Evolutionary conservation across 2,888 invertebrate species (phyloP).

Genomic region (Callimorpha dominula): DNA sequence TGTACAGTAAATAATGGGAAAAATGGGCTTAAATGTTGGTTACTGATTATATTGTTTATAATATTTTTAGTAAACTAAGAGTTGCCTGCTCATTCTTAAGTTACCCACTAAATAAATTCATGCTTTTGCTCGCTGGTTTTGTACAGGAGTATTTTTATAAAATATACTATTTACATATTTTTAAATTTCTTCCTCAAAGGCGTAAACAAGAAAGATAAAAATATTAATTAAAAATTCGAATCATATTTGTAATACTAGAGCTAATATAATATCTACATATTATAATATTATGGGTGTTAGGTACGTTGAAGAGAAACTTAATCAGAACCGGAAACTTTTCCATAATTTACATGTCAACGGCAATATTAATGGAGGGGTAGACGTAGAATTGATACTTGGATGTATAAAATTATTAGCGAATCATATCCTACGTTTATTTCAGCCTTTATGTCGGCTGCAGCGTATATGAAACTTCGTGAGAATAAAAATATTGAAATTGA

Average conservation of each 20-base stretch:
- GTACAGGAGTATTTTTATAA: neutral
- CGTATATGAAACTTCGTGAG: constrained; percentile 82
- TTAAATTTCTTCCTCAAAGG: neutral
- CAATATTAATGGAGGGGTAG: neutral
- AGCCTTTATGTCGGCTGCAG: constrained; percentile 88
- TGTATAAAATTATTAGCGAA: neutral
- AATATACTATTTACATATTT: neutral
- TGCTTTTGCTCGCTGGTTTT: neutral
- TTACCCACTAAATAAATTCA: too few species aligned
- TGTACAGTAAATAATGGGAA: neutral
- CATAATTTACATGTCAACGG: neutral
- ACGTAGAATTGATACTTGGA: neutral
- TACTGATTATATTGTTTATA: neutral
- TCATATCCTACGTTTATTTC: neutral
- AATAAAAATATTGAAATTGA: constrained; percentile 74
- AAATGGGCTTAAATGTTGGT: neutral
- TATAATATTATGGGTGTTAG: too few species aligned
- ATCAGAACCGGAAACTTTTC: neutral
- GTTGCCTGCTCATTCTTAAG: neutral
- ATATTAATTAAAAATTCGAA: neutral
- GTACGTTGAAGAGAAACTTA: too few species aligned
- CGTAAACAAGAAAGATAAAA: neutral
- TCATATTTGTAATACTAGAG: too few species aligned
- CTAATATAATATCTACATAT: too few species aligned
- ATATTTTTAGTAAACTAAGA: neutral